These are phyloP conservation scores for Emydura subglobosa DNA, from an alignment of 2,113 vertebrate species.

Conservation along the genomic window DNA sequence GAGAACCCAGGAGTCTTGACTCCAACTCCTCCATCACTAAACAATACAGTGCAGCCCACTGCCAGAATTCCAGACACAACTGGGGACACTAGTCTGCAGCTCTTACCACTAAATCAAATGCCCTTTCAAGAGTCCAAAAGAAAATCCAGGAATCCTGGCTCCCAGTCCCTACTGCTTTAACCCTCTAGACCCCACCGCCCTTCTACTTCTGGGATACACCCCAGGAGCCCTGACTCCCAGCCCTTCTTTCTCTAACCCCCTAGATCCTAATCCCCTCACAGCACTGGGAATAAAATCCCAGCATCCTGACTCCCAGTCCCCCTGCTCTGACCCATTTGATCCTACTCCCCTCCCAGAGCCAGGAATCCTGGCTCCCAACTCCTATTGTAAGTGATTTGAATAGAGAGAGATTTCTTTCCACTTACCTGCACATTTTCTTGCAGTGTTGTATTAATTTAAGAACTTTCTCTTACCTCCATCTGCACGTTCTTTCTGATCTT, in stretches of 20 bases:
- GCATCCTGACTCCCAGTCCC: background rate
- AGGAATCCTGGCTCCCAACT: background rate
- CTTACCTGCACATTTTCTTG: background rate
- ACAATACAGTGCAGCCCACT: background rate
- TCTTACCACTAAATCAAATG: background rate
- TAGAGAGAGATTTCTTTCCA: background rate
- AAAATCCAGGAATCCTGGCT: background rate
- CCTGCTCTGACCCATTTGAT: background rate
- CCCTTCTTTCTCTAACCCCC: background rate
- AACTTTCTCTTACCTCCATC: too few species aligned
- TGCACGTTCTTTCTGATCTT: too few species aligned
- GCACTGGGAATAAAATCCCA: background rate
- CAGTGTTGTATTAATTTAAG: too few species aligned
- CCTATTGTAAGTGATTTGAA: background rate
- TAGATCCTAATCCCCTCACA: background rate
- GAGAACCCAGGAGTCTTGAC: background rate
- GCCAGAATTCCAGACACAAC: background rate
- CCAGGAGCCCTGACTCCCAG: too few species aligned
- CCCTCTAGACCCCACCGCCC: too few species aligned
- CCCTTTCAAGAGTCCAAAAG: background rate
- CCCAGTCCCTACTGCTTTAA: background rate
- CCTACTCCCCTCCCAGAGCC: background rate
- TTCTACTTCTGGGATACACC: background rate
- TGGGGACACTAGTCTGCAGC: background rate
- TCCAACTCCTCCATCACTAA: background rate